Evolutionary conservation across 2,113 vertebrate species (phyloP).

Genomic region (Lucifuga dentata): DNA sequence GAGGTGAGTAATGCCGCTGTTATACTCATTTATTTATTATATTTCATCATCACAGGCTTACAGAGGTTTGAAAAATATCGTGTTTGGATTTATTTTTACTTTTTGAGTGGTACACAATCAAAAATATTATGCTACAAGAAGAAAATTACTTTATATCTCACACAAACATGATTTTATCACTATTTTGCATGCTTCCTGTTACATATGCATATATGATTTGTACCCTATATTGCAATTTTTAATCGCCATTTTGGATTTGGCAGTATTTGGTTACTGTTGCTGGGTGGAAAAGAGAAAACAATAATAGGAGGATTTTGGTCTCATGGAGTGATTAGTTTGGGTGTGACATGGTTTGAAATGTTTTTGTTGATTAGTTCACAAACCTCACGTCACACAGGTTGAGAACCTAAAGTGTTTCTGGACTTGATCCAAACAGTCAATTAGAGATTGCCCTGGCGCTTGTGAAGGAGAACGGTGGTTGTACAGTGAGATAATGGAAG

Average conservation of each 20-base stretch:
- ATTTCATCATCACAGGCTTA: constrained; percentile 5
- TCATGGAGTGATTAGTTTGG: neutral
- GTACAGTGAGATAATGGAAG: constrained; percentile 9
- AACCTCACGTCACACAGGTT: neutral
- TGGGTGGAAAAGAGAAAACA: neutral
- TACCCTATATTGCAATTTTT: too few relatives aligned
- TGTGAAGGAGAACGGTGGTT: neutral
- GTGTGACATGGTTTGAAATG: constrained; percentile 1
- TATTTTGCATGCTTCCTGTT: too few relatives aligned
- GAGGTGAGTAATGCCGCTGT: constrained; percentile 85
- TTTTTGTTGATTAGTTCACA: constrained; percentile 11
- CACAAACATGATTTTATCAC: too few relatives aligned
- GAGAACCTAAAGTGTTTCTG: constrained; percentile 4
- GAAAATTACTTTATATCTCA: neutral
- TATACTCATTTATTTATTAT: neutral
- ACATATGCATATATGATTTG: too few relatives aligned
- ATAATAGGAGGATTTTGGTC: neutral
- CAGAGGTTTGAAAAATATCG: neutral
- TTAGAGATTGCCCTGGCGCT: constrained; percentile 5
- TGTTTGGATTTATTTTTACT: neutral
- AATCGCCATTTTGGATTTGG: too few relatives aligned
- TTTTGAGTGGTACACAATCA: neutral
- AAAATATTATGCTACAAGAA: neutral
- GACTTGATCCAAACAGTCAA: constrained; percentile 14
- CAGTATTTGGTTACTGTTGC: neutral